Conservation (phyloP, 2,888 invertebrate genomes). For the Heliconius erato region DNA sequence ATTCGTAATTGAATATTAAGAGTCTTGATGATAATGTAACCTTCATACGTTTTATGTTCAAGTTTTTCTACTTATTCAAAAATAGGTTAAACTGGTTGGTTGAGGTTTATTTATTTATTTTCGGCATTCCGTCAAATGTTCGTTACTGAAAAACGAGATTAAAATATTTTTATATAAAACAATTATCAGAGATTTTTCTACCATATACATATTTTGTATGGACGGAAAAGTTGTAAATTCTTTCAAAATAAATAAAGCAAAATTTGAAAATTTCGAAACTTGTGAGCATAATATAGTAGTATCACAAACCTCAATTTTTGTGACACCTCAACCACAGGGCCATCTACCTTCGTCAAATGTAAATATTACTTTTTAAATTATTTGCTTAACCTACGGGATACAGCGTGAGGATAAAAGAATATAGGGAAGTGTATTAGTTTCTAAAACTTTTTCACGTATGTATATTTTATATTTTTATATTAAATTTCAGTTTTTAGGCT, state of each 20-base stretch:
- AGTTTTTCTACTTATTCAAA: neutral
- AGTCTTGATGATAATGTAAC: neutral
- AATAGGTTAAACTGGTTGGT: conserved; percentile 4
- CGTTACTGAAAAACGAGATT: neutral
- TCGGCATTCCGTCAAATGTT: neutral
- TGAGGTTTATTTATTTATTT: neutral
- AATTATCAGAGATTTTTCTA: neutral
- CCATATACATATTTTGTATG: neutral
- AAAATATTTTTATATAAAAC: neutral
- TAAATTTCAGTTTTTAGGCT: conserved; percentile 44
- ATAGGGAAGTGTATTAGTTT: too few species aligned
- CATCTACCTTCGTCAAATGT: neutral
- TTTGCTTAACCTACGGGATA: too few species aligned
- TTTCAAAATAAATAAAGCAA: neutral
- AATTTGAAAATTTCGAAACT: neutral
- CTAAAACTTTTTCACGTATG: too few species aligned
- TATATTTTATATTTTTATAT: too few species aligned
- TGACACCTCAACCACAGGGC: neutral
- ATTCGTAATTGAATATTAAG: neutral
- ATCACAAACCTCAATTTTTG: neutral
- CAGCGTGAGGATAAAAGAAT: too few species aligned
- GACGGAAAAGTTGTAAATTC: neutral
- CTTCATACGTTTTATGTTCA: neutral
- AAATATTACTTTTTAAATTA: conserved; percentile 3
- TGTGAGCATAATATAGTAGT: neutral